Evolutionary conservation across 2,888 invertebrate genomes (phyloP).

Genomic region (Hypolimnas misippus): DNA sequence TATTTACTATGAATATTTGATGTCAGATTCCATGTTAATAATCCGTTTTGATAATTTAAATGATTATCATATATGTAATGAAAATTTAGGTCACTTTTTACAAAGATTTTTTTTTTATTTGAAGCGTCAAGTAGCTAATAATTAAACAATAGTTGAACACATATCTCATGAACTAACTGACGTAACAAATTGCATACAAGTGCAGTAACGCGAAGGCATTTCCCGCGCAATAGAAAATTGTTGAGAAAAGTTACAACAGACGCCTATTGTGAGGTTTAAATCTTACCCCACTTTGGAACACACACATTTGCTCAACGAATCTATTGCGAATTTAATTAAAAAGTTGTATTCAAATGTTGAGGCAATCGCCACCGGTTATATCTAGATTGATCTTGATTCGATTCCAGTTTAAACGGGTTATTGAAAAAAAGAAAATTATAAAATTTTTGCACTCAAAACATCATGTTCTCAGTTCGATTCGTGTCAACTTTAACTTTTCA

Average conservation of each 20-base stretch:
- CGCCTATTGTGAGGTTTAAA: constrained; percentile 26
- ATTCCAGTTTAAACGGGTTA: no score
- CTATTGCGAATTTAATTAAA: constrained; percentile 14
- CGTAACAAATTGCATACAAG: constrained; percentile 15
- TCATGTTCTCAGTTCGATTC: no score
- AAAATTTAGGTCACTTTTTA: neutral
- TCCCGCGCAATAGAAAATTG: constrained; percentile 38
- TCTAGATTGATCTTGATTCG: no score
- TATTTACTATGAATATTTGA: neutral
- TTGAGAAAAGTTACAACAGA: constrained; percentile 36
- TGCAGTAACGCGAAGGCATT: constrained; percentile 26
- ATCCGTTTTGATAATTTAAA: neutral
- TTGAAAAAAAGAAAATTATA: no score
- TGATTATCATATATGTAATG: neutral
- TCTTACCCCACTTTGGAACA: neutral
- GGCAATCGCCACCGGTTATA: no score
- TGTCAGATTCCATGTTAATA: neutral
- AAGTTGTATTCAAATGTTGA: no score
- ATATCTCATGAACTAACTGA: constrained; percentile 6
- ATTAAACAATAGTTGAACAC: neutral
- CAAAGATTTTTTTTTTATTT: neutral
- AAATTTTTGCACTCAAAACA: no score
- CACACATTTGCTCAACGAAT: constrained; percentile 10
- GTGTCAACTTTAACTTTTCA: no score
- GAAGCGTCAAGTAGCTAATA: neutral